These are phyloP conservation scores for Esox lucius DNA, from an alignment of 2,797 vertebrate genomes.

Conservation along the genomic window DNA sequence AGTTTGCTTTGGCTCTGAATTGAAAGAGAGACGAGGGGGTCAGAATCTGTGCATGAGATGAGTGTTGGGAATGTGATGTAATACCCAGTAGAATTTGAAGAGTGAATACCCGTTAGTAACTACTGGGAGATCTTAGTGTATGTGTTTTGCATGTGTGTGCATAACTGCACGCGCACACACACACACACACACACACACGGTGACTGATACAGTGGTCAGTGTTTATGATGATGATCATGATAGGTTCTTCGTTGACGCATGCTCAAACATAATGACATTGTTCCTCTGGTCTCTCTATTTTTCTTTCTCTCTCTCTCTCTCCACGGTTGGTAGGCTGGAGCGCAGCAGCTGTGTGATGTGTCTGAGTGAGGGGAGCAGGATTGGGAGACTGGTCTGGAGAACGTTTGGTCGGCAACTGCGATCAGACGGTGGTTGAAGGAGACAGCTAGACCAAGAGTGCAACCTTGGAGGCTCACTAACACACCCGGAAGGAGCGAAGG, in stretches of 20 bases:
- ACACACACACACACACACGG: slow-evolving; percentile 6
- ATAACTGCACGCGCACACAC: not conserved
- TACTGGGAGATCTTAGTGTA: too few relatives aligned
- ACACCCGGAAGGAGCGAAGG: slow-evolving; percentile 16
- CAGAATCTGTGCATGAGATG: too few relatives aligned
- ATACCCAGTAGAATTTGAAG: too few relatives aligned
- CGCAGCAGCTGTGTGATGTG: slow-evolving; percentile 45
- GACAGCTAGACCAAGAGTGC: slow-evolving; percentile 11
- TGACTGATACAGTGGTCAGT: slow-evolving; percentile 4
- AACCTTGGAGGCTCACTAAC: slow-evolving; percentile 44
- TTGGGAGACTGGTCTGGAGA: slow-evolving; percentile 39
- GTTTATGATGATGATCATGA: slow-evolving; percentile 19
- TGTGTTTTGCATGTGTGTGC: too few relatives aligned
- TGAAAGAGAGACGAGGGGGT: too few relatives aligned
- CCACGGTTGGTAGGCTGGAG: slow-evolving; percentile 27
- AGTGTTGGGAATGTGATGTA: too few relatives aligned
- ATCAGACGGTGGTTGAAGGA: not conserved
- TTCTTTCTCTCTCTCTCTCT: slow-evolving; percentile 13
- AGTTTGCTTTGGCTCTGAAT: too few relatives aligned
- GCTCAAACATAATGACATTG: slow-evolving; percentile 47
- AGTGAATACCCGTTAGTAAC: too few relatives aligned
- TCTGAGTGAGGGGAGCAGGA: slow-evolving; percentile 13
- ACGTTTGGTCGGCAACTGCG: slow-evolving; percentile 7
- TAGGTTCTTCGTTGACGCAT: slow-evolving; percentile 53
- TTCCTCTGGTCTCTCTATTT: not conserved